Percentiles rank a stretch among this genome's conserved stretches.
Evolutionary conservation across 2,888 invertebrate genomes (phyloP).

Genomic region (Oithona nana): DNA sequence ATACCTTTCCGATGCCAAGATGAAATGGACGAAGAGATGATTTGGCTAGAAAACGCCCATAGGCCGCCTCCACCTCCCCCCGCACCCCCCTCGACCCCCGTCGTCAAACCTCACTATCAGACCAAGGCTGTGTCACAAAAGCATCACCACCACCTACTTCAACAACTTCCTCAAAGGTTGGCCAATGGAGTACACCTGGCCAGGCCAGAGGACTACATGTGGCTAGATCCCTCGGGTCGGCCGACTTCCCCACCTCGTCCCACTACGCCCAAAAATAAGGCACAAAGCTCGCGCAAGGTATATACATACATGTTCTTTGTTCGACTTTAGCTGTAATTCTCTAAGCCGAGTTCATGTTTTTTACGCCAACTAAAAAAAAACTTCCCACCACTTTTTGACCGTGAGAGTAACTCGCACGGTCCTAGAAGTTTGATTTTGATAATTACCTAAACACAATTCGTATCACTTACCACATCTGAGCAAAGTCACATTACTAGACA

Average conservation of each 20-base stretch:
- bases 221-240: conserved; percentile 80
- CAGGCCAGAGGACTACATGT: conserved; percentile 41
- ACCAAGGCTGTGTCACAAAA: no score
- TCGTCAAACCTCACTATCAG: background rate
- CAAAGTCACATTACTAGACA: no score
- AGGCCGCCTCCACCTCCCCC: background rate
- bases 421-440: no score
- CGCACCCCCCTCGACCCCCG: background rate
- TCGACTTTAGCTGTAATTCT: no score
- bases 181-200: background rate
- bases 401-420: no score
- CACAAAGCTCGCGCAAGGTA: background rate
- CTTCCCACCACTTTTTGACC: no score
- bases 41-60: background rate
- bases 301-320: no score
- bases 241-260: conserved; percentile 54
- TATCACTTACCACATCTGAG: no score
- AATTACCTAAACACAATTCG: no score
- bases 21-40: background rate
- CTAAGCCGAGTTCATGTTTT: no score
- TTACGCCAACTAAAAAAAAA: no score
- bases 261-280: background rate
- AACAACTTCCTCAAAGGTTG: background rate
- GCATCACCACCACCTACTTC: background rate
- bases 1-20: no score